Evolutionary conservation across 2,113 vertebrate species (phyloP).

Genomic region (Ascaphus truei): DNA sequence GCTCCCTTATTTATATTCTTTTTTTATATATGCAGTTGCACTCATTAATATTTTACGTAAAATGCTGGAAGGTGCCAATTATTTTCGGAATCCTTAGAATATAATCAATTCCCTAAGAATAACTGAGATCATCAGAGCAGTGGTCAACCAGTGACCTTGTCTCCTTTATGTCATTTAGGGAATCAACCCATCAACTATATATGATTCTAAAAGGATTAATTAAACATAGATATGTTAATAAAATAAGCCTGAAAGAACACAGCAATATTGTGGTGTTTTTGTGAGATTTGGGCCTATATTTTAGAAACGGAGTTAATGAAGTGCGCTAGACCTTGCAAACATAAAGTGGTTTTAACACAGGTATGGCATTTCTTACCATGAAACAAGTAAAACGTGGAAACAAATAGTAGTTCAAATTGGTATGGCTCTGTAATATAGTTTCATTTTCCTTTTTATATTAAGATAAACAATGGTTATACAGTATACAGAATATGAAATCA

Average conservation of each 20-base stretch:
- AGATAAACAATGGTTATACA: too few relatives aligned
- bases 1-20: slow-evolving; percentile 9
- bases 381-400: not conserved
- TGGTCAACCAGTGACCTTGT: slow-evolving; percentile 27
- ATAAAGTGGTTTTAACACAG: slow-evolving; percentile 4
- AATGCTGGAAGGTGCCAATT: slow-evolving; percentile 26
- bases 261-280: not conserved
- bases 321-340: slow-evolving; percentile 17
- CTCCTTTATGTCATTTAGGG: not conserved
- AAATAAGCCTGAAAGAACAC: slow-evolving; percentile 13
- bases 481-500: too few relatives aligned
- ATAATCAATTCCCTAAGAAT: slow-evolving; percentile 17
- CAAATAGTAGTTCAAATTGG: not conserved
- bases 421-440: too few relatives aligned
- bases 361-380: not conserved
- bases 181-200: too few relatives aligned
- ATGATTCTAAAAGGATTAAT: not conserved
- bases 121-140: not conserved
- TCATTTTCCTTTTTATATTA: too few relatives aligned
- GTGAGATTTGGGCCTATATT: not conserved
- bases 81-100: slow-evolving; percentile 25
- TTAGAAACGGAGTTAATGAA: slow-evolving; percentile 23
- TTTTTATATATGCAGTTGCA: slow-evolving; percentile 12
- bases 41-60: slow-evolving; percentile 29
- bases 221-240: not conserved